Base-by-base conservation (phyloP, 1,140 invertebrate species). In the Philopotamus ludificatus region DNA sequence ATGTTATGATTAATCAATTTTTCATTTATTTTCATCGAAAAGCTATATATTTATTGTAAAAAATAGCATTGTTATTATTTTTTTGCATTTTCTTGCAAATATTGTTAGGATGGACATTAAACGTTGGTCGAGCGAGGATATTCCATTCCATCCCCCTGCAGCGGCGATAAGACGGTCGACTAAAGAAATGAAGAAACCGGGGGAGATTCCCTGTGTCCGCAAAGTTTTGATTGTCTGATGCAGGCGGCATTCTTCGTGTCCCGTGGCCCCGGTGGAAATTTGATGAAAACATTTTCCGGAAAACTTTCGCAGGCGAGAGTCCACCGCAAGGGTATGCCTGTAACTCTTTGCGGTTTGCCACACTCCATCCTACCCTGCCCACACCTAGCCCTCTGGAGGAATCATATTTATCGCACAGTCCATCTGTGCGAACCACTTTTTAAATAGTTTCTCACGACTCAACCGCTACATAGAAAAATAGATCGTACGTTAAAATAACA, bases 181-280 rank as follows among this genome's bases (percentile, higher is more conserved):
- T n/a, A 45, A 68, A 65, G 51, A 63, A 16, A 39, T 26, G 53
- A 65, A 68, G 66, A 68, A 68, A 68, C 21, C 23, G 28, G 28
- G 28, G 55, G 61, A 65, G 63, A 69, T 65, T 65, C 59, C 49
- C 63, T 45, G 26, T 59, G 63, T 65, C 63, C 59, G 67, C 63
- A 69, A 69, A 69, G 67, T 69, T 69, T 69, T 69, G 67, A 69
- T 69, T 69, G 67, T 65, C 63, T 54, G 63, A 44, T 69, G 67
- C 67, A 69, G 59, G 51, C 34, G 67, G 63, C 67, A 69, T 69
- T 63, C 63, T 44, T 41, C 9, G 16, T 55, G 18, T 28, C 55
- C 34, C 26, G 45, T 39, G 39, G 47, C 26, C 34, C 55, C 34
- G 45, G 45, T 39, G 39, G 47, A 66, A 47, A 65, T 69, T 65